phyloP scores from a whole-genome alignment of 2,888 invertebrate genomes.

The Labia minor region DNA sequence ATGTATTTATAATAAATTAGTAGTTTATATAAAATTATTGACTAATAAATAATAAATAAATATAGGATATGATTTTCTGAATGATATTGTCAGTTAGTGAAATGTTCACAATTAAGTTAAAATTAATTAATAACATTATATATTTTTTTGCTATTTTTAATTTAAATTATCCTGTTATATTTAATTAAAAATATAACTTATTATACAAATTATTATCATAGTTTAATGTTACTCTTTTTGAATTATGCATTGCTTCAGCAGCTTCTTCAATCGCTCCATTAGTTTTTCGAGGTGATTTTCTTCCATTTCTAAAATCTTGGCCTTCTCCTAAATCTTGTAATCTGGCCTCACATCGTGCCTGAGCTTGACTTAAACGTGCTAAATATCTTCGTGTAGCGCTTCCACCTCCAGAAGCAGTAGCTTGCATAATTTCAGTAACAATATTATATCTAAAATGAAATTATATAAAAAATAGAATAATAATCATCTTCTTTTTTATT shows the following conservation, averaged over 20 bases:
- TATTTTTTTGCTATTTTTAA: too few relatives aligned
- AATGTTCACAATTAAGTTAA: too few relatives aligned
- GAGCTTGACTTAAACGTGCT: neutral
- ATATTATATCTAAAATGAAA: slow-evolving; percentile 70
- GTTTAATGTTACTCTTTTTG: neutral
- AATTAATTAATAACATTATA: too few relatives aligned
- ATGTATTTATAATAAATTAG: too few relatives aligned
- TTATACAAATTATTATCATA: too few relatives aligned
- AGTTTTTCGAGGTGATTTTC: neutral
- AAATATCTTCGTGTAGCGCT: neutral
- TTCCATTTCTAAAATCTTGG: neutral
- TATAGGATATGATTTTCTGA: too few relatives aligned
- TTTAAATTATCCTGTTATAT: too few relatives aligned
- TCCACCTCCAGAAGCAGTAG: slow-evolving; percentile 45
- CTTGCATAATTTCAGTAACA: slow-evolving; percentile 87
- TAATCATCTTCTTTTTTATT: neutral
- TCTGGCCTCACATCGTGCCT: neutral
- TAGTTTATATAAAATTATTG: too few relatives aligned
- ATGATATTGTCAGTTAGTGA: too few relatives aligned
- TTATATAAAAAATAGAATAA: slow-evolving; percentile 21
- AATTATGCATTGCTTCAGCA: neutral
- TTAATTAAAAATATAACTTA: too few relatives aligned
- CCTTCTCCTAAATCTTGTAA: neutral
- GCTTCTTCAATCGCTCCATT: neutral
- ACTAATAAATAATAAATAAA: too few relatives aligned